Evolutionary conservation across 1,140 invertebrate genomes (phyloP), one percentile per base, ranked within the genome.

Genomic region (Grapholita molesta): DNA sequence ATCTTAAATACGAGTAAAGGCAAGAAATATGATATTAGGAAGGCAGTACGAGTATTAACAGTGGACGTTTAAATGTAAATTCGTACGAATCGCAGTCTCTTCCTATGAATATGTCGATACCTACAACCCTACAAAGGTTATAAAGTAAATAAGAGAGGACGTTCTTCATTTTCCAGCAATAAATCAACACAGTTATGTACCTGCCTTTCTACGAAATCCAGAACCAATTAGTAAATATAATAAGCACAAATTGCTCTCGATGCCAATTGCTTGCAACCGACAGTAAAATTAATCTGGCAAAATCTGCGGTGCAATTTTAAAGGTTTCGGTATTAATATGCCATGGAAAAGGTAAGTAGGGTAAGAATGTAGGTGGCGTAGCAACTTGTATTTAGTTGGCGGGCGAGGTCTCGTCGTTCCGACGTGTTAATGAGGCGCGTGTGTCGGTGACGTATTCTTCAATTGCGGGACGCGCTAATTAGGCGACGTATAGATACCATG

Each of bases 381-480:
- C n/a, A n/a, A n/a, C n/a, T n/a, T 52, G 52, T 25, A 55, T 55
- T 55, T 24, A 55, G 24, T 24, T 8, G 24, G 53, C 24, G 12
- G 35, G 35, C 35, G n/a, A 61, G 25, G 55, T 30, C 28, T 61
- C 25, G 24, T 61, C 9, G 15, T 25, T 61, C 55, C 7, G 55
- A 25, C 28, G 21, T 61, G 55, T 28, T 61, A 61, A 61, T 61
- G 55, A 61, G 55, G n/a, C 12, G 28, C 55, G 25, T 61, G 55
- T 61, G 24, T 23, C 21, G 53, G 35, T 48, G 65, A 6, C 65
- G 52, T 30, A 66, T 66, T 66, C 65, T 66, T 48, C 42, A 66
- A 52, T 15, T 66, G 38, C 18, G 30, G 61, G 24, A 11, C 61
- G 52, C 66, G 53, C 66, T 68, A 68, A 68, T 68, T 57, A 55